Conservation (phyloP, 2,113 vertebrate species). For the Malurus cyaneus region DNA sequence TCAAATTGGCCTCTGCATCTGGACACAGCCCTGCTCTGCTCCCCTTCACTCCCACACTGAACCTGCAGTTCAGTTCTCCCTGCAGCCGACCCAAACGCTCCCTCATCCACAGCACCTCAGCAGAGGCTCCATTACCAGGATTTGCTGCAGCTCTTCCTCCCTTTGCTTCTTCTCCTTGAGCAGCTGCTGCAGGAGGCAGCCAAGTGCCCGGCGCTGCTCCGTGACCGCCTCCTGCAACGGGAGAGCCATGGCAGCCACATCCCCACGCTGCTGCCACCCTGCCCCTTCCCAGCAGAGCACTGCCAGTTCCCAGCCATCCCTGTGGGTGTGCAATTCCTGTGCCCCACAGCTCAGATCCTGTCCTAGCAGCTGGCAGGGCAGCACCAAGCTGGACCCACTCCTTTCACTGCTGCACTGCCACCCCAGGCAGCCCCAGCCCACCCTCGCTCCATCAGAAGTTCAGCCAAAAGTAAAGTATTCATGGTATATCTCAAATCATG, state of each 20-base stretch:
- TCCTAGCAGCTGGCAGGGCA: not conserved
- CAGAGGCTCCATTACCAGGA: conserved; percentile 80
- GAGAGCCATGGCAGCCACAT: not conserved
- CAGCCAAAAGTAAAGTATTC: not conserved
- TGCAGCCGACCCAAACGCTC: not conserved
- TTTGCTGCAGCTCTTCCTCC: conserved; percentile 84
- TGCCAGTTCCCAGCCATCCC: not conserved
- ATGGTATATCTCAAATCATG: too few species aligned
- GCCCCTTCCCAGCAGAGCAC: not conserved
- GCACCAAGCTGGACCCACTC: not conserved
- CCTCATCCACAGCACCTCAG: not conserved
- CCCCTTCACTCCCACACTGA: not conserved
- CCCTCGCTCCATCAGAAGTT: not conserved
- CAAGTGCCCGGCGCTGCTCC: conserved; percentile 82
- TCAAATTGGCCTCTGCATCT: not conserved
- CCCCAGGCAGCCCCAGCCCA: not conserved
- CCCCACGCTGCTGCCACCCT: not conserved
- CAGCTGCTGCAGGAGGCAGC: conserved; percentile 87
- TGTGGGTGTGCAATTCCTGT: not conserved
- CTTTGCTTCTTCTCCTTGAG: conserved; percentile 91
- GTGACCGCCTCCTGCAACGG: conserved; percentile 80
- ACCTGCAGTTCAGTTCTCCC: not conserved
- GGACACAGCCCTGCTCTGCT: not conserved
- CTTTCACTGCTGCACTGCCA: not conserved
- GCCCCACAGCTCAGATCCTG: not conserved